Percentiles rank a stretch among this genome's conserved stretches.
Conservation (phyloP, 2,888 invertebrate genomes). For the Parnassius smintheus region DNA sequence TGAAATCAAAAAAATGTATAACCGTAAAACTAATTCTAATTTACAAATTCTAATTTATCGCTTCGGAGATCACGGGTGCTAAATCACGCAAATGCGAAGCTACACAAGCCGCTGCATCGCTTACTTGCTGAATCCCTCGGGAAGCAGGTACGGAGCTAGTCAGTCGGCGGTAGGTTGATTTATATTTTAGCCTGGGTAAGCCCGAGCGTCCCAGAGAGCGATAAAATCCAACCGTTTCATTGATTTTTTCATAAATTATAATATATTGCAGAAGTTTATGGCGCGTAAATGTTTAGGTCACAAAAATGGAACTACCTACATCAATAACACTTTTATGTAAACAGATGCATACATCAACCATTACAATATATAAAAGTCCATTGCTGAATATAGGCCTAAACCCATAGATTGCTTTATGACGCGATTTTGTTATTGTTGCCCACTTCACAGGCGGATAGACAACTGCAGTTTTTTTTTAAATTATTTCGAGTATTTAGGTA, state of each 20-base stretch:
- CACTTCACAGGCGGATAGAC: too few species aligned
- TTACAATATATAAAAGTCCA: too few species aligned
- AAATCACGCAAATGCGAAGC: background rate
- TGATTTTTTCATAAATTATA: background rate
- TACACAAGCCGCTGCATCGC: background rate
- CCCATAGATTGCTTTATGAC: too few species aligned
- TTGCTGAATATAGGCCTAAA: too few species aligned
- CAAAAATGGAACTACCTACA: background rate
- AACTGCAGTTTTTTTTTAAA: too few species aligned
- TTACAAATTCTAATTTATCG: background rate
- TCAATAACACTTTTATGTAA: too few species aligned
- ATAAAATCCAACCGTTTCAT: background rate
- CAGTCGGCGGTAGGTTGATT: slow-evolving; percentile 3
- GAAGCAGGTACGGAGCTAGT: background rate
- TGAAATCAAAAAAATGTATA: too few species aligned
- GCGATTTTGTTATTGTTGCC: too few species aligned
- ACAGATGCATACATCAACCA: too few species aligned
- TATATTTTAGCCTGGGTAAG: background rate
- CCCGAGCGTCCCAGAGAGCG: background rate
- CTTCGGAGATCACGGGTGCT: background rate
- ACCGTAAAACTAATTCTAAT: too few species aligned
- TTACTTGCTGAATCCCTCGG: background rate
- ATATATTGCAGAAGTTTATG: background rate
- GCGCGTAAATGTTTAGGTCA: background rate
- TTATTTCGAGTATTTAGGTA: too few species aligned